Evolutionary conservation across 1,140 invertebrate genomes (phyloP).

Genomic region (Whitmania pigra): DNA sequence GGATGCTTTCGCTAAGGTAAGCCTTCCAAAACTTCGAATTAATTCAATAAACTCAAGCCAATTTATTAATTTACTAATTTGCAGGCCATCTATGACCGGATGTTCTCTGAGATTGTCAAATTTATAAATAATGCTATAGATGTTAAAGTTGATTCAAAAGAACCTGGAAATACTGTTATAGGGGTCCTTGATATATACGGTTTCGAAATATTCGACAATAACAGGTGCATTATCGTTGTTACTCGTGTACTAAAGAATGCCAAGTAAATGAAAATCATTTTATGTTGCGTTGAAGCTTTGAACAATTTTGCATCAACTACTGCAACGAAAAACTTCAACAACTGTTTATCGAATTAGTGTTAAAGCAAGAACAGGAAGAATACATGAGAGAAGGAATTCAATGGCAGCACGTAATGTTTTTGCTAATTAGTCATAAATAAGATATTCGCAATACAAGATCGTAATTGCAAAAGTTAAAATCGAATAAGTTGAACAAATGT

Average conservation of each 20-base stretch:
- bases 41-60: background rate
- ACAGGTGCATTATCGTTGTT: slow-evolving; percentile 51
- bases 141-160: slow-evolving; percentile 34
- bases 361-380: slow-evolving; percentile 91
- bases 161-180: slow-evolving; percentile 53
- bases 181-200: slow-evolving; percentile 93
- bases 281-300: slow-evolving; percentile 54
- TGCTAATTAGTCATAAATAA: background rate
- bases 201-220: slow-evolving; percentile 91
- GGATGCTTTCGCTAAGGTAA: slow-evolving; percentile 56
- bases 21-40: background rate
- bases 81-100: slow-evolving; percentile 55
- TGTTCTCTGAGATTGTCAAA: slow-evolving; percentile 75
- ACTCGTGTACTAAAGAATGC: background rate
- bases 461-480: slow-evolving; percentile 35
- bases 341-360: slow-evolving; percentile 83
- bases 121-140: slow-evolving; percentile 58
- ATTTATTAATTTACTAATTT: background rate
- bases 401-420: slow-evolving; percentile 59
- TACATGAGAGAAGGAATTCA: slow-evolving; percentile 79
- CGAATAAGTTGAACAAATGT: slow-evolving; percentile 79
- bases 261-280: background rate
- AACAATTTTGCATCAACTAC: slow-evolving; percentile 93
- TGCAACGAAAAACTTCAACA: slow-evolving; percentile 94
- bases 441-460: background rate